A percentile compares a stretch with the other conserved stretches of the same genome.
Conservation (phyloP, 1,140 invertebrate genomes). For the Bombus affinis region DNA sequence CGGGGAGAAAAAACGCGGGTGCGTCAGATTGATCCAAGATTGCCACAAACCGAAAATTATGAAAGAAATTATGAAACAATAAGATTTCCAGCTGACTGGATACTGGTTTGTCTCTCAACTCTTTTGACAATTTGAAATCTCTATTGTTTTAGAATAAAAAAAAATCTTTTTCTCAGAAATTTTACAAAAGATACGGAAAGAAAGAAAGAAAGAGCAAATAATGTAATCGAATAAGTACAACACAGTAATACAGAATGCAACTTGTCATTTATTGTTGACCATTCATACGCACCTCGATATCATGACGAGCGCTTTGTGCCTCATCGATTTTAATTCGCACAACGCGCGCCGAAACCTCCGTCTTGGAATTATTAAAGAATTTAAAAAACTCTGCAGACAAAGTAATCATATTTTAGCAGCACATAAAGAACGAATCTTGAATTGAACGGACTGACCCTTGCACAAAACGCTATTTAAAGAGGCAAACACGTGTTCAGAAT, state of each 20-base stretch:
- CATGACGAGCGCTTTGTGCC: neutral
- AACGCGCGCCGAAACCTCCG: neutral
- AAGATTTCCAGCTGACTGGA: neutral
- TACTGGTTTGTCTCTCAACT: neutral
- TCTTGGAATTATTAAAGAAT: conserved; percentile 13
- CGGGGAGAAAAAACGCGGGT: neutral
- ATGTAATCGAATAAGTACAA: neutral
- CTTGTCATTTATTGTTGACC: neutral
- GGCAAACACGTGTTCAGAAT: conserved; percentile 28
- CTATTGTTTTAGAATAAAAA: neutral
- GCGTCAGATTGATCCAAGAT: neutral
- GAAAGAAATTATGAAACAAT: neutral
- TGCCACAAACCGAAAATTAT: neutral
- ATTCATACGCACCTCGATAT: conserved; percentile 2
- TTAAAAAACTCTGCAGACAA: neutral
- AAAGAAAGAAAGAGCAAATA: no score
- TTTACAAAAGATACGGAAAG: neutral
- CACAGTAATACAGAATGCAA: neutral
- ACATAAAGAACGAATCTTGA: conserved; percentile 16
- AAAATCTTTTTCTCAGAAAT: neutral
- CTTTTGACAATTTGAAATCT: neutral
- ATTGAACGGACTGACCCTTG: conserved; percentile 31
- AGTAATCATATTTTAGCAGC: neutral
- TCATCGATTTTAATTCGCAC: conserved; percentile 33
- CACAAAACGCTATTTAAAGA: conserved; percentile 26